These are phyloP conservation scores for Lacerta agilis DNA, from an alignment of 2,797 vertebrate species.

Conservation along the genomic window DNA sequence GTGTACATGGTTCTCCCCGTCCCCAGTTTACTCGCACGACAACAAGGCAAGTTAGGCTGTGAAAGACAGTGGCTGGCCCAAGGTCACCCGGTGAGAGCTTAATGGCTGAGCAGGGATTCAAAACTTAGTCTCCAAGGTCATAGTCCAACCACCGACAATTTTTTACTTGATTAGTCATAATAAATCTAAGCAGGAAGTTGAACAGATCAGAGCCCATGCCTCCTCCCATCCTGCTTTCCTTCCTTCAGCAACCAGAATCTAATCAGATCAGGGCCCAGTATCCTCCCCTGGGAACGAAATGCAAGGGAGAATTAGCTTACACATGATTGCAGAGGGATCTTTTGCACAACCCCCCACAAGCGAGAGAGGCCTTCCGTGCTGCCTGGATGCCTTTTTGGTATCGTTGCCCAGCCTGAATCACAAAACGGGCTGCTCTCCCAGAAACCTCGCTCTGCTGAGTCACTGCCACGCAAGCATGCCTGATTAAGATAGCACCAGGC, in stretches of 20 bases:
- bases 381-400: neutral
- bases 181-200: neutral
- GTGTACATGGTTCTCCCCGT: too few species aligned
- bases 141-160: too few species aligned
- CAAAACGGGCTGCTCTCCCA: neutral
- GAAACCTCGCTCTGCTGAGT: slow-evolving; percentile 63
- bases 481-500: too few species aligned
- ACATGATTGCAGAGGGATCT: too few species aligned
- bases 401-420: slow-evolving; percentile 24
- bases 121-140: too few species aligned
- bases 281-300: neutral
- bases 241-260: too few species aligned
- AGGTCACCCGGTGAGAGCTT: too few species aligned
- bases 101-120: too few species aligned
- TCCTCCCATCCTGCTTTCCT: neutral
- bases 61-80: too few species aligned
- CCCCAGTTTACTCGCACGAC: too few species aligned
- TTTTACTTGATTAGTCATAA: neutral
- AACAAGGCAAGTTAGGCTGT: too few species aligned
- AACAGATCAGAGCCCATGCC: neutral
- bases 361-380: neutral
- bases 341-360: neutral
- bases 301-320: too few species aligned
- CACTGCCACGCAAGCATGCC: slow-evolving; percentile 56
- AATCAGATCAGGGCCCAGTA: neutral